These are phyloP conservation scores for Aphaenogaster ashmeadi DNA, from an alignment of 1,140 invertebrate species.

Conservation along the genomic window DNA sequence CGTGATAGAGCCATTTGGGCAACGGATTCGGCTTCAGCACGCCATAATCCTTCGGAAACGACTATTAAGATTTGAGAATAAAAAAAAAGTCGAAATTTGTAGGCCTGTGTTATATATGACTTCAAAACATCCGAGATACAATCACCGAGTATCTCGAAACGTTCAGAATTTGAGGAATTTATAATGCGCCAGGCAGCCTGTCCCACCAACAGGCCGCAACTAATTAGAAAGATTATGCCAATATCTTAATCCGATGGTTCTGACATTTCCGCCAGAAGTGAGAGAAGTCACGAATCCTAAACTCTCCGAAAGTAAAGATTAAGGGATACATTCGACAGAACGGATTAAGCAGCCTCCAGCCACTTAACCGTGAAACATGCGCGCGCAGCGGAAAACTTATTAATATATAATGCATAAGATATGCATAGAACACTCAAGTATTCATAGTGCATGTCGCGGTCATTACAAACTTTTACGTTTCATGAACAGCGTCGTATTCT, in stretches of 20 bases:
- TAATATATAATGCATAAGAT: conserved; percentile 35
- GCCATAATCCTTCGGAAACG: too few relatives aligned
- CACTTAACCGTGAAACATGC: not conserved
- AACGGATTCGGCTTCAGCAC: too few relatives aligned
- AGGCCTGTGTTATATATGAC: not conserved
- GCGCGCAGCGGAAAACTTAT: not conserved
- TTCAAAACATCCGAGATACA: not conserved
- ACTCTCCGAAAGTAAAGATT: conserved; percentile 2
- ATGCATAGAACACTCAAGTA: conserved; percentile 30
- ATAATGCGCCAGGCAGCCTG: not conserved
- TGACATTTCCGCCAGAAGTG: not conserved
- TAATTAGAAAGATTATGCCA: conserved; percentile 25
- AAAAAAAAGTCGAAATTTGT: too few relatives aligned
- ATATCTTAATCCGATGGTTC: not conserved
- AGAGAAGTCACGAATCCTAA: not conserved
- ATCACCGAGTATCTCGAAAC: not conserved
- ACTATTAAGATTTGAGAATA: too few relatives aligned
- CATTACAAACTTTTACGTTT: conserved; percentile 43
- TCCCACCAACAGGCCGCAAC: not conserved
- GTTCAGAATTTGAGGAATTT: conserved; percentile 14
- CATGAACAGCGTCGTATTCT: not conserved
- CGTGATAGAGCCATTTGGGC: too few relatives aligned
- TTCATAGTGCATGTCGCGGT: conserved; percentile 6
- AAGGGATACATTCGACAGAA: not conserved
- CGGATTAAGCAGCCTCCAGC: not conserved